phyloP scores from a whole-genome alignment of 1,140 invertebrate genomes.

The Schmidtea mediterranea region DNA sequence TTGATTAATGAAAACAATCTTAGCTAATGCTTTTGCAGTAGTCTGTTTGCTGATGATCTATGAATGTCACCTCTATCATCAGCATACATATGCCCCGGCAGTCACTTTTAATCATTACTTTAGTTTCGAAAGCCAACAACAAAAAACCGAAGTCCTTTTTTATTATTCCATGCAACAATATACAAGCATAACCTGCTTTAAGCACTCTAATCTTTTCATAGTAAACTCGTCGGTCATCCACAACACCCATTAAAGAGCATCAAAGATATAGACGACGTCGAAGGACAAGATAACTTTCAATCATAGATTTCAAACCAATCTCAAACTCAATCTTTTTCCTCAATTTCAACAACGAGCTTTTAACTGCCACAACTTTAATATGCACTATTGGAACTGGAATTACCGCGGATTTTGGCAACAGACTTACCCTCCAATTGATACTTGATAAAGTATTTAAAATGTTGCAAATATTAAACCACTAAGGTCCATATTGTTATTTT shows the following conservation, averaged over 20 bases:
- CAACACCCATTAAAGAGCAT: conserved; percentile 18
- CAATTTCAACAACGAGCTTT: too few relatives aligned
- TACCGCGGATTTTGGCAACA: conserved; percentile 58
- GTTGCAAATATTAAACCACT: too few relatives aligned
- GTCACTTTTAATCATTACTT: conserved; percentile 42
- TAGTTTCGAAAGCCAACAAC: conserved; percentile 28
- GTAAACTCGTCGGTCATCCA: conserved; percentile 28
- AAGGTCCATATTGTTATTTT: too few relatives aligned
- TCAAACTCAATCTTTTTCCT: conserved; percentile 25
- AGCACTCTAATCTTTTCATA: conserved; percentile 53
- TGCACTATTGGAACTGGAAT: conserved; percentile 44
- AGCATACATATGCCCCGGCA: conserved; percentile 22
- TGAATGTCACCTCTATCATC: conserved; percentile 28
- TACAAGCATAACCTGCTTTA: conserved; percentile 43
- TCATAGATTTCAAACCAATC: conserved; percentile 11
- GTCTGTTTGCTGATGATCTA: conserved; percentile 48
- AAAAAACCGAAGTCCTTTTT: conserved; percentile 51
- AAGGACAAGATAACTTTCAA: background rate
- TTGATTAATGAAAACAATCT: conserved; percentile 55
- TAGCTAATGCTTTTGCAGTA: conserved; percentile 49
- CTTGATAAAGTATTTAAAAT: too few relatives aligned
- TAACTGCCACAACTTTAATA: conserved; percentile 21
- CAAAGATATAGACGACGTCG: conserved; percentile 28
- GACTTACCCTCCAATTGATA: conserved; percentile 75
- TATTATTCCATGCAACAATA: conserved; percentile 58